A percentile compares a stretch with the other conserved stretches of the same genome.
These are phyloP conservation scores for Spermophilus dauricus DNA, from an alignment of 2,113 vertebrate genomes.

Conservation along the genomic window DNA sequence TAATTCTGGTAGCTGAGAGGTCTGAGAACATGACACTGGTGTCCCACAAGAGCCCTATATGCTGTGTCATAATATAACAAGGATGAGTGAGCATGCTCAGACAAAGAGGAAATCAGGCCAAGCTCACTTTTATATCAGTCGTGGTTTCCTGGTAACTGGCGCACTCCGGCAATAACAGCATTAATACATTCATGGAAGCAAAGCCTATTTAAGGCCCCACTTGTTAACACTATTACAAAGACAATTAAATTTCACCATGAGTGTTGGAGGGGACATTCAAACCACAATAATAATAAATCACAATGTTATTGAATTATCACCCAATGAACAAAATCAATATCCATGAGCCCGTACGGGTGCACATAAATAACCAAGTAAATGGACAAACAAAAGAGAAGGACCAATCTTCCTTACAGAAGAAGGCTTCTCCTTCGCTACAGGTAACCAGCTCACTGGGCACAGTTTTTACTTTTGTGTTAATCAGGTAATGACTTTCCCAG, in stretches of 20 bases:
- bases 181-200: not conserved
- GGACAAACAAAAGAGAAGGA: not conserved
- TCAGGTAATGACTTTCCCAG: not conserved
- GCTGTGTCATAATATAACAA: not conserved
- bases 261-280: not conserved
- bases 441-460: rapidly evolving
- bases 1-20: not conserved
- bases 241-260: conserved; percentile 24
- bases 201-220: not conserved
- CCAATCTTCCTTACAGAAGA: not conserved
- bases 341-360: not conserved
- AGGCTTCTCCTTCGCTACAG: not conserved
- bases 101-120: not conserved
- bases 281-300: conserved; percentile 9
- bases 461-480: not conserved
- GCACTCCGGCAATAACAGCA: not conserved
- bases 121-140: not conserved
- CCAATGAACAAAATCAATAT: conserved; percentile 36
- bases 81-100: not conserved
- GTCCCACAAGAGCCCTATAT: not conserved
- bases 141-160: not conserved
- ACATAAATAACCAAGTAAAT: not conserved
- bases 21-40: not conserved
- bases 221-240: not conserved
- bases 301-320: not conserved